Evolutionary conservation across 2,113 vertebrate species (phyloP).

Genomic region (Phaethornis superciliosus): DNA sequence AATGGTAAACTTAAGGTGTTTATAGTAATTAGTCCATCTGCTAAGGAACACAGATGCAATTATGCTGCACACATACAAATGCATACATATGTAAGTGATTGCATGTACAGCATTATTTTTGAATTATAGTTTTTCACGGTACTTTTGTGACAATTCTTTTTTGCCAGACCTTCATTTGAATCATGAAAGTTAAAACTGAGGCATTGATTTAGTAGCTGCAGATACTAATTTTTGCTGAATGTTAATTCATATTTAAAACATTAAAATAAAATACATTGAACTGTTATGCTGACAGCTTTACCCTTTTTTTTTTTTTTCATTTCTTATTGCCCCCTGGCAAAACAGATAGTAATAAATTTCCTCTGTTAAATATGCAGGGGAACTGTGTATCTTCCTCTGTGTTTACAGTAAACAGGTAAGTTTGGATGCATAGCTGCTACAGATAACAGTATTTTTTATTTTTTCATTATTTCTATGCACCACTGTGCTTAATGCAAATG

Average conservation of each 20-base stretch:
- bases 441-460: rapidly evolving
- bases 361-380: not conserved
- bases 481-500: not conserved
- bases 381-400: not conserved
- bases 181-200: not conserved
- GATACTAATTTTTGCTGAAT: not conserved
- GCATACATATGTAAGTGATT: not conserved
- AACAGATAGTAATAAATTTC: not conserved
- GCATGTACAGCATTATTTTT: not conserved
- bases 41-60: not conserved
- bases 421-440: not conserved
- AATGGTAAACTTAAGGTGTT: not conserved
- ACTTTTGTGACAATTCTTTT: not conserved
- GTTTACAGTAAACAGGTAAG: not conserved
- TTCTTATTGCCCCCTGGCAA: not conserved
- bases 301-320: not conserved
- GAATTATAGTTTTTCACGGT: rapidly evolving
- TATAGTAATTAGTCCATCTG: not conserved
- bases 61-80: not conserved
- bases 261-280: not conserved
- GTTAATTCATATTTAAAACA: not conserved
- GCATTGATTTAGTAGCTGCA: not conserved
- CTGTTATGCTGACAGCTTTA: not conserved
- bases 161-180: not conserved
- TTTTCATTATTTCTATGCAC: not conserved